phyloP scores from a whole-genome alignment of 2,113 vertebrate genomes.

The Dasypus novemcinctus region DNA sequence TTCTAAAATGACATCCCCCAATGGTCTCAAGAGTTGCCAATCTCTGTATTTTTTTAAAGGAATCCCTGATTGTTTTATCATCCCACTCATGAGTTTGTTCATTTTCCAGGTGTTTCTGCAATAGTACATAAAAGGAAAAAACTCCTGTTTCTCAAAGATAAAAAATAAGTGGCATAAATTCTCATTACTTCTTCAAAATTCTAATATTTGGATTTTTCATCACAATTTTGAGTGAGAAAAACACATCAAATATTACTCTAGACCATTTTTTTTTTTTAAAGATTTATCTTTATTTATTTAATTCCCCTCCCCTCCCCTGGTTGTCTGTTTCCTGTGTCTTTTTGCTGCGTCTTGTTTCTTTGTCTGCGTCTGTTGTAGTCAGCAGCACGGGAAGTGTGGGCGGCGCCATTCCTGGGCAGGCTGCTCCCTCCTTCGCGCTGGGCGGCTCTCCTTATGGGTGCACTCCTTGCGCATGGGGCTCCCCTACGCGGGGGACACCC shows the following conservation, averaged over 20 bases:
- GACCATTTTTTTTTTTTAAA: not conserved
- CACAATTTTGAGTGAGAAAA: slow-evolving; percentile 2
- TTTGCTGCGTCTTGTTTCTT: no score
- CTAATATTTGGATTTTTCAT: not conserved
- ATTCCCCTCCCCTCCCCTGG: no score
- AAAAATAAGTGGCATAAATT: not conserved
- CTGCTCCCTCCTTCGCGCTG: no score
- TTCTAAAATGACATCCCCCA: not conserved
- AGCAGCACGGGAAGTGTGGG: no score
- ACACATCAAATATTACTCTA: not conserved
- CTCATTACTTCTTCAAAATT: not conserved
- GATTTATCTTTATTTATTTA: no score
- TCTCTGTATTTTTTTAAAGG: not conserved
- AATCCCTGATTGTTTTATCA: not conserved
- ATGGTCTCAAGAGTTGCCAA: not conserved
- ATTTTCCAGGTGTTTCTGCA: not conserved
- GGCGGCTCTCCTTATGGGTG: no score
- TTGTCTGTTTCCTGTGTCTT: no score
- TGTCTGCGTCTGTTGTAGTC: no score
- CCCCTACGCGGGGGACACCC: no score
- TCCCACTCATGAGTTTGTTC: not conserved
- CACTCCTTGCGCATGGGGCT: no score
- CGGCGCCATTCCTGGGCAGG: no score
- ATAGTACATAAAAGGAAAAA: not conserved
- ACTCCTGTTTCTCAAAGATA: not conserved